Percentiles rank a stretch among this genome's conserved stretches.
Evolutionary conservation across 2,113 vertebrate species (phyloP).

Genomic region (Epinephelus moara): DNA sequence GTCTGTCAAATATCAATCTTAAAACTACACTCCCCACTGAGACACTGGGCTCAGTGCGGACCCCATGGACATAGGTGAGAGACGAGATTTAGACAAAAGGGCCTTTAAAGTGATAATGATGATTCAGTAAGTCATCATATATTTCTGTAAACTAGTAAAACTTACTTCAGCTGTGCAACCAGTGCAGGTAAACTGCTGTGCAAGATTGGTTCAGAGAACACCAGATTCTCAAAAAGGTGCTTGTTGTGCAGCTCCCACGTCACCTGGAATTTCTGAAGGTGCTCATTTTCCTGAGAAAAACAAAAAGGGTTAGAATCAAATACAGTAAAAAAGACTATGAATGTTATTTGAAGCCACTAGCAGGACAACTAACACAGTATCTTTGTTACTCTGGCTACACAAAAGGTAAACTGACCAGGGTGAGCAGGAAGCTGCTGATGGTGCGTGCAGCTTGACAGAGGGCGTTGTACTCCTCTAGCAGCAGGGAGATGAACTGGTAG

Average conservation of each 20-base stretch:
- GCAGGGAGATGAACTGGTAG: slow-evolving; percentile 95
- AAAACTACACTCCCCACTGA: no score
- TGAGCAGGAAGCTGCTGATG: slow-evolving; percentile 96
- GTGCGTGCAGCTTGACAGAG: slow-evolving; percentile 97
- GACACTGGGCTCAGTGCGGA: no score
- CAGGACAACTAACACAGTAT: neutral
- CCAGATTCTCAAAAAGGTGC: slow-evolving; percentile 97
- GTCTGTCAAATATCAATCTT: no score
- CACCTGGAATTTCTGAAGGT: slow-evolving; percentile 98
- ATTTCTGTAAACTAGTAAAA: neutral
- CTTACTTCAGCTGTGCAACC: slow-evolving; percentile 94
- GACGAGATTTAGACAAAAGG: no score
- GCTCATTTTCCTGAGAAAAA: slow-evolving; percentile 91
- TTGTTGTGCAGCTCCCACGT: slow-evolving; percentile 99
- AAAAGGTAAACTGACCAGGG: slow-evolving; percentile 88
- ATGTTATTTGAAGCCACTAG: neutral
- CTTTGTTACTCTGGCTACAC: neutral
- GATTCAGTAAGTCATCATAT: neutral
- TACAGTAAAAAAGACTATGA: neutral
- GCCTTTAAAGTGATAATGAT: neutral
- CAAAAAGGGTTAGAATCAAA: neutral
- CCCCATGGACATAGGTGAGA: no score
- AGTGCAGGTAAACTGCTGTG: slow-evolving; percentile 94
- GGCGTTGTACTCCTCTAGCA: slow-evolving; percentile 95
- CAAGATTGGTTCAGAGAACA: slow-evolving; percentile 96